These are phyloP conservation scores for Myiozetetes cayanensis DNA, from an alignment of 2,113 vertebrate species.

Conservation along the genomic window DNA sequence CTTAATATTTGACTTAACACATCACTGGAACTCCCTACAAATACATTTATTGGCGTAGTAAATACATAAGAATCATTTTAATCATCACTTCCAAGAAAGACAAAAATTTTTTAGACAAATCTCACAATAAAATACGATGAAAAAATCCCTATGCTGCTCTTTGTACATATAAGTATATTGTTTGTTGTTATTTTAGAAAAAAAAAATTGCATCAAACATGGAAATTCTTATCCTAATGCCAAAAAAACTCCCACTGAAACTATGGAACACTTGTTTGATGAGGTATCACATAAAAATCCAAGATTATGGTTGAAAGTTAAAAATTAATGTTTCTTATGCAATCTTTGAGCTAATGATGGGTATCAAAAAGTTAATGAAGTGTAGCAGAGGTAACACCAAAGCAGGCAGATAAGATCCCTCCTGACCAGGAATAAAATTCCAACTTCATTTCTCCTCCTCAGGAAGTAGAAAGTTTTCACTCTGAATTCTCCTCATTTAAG, in stretches of 20 bases:
- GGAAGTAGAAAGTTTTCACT: not conserved
- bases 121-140: not conserved
- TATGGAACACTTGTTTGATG: not conserved
- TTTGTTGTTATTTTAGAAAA: not conserved
- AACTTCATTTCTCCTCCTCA: not conserved
- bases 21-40: not conserved
- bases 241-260: not conserved
- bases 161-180: not conserved
- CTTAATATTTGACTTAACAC: not conserved
- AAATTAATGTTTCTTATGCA: not conserved
- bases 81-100: not conserved
- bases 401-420: not conserved
- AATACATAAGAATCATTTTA: not conserved
- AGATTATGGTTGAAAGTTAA: not conserved
- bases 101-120: not conserved
- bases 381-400: not conserved
- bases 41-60: not conserved
- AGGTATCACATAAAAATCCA: not conserved
- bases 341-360: not conserved
- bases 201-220: accelerated
- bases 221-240: not conserved
- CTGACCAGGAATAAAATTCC: not conserved
- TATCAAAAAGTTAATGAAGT: not conserved
- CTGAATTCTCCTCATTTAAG: not conserved
- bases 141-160: not conserved